Evolutionary conservation across 2,888 invertebrate genomes (phyloP), one percentile per base, ranked within the genome.

Genomic region (Lydus trimaculatus): DNA sequence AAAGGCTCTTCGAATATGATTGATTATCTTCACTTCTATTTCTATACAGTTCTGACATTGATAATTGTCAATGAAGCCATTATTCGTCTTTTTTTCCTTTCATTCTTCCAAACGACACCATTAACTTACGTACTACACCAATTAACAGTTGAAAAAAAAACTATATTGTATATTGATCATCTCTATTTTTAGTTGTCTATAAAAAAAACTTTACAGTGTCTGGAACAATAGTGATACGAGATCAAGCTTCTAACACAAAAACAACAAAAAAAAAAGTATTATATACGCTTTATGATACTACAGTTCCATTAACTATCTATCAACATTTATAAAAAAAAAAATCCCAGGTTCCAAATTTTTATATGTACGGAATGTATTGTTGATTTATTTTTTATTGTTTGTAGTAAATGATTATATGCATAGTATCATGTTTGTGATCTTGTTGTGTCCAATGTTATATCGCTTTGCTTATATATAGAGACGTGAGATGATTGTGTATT

Each of bases 41-140:
- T 70, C 33, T 65, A 66, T 65, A 39, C 63, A 67, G 20, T 64
- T 66, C 63, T 70, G 66, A 66, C 70, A 70, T 70, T 69, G 65
- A 65, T 69, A 69, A 69, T 69, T 65, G 60, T 59, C 60, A 59
- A 60, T 60, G 23, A 23, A 52, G 52, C 23, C 23, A 65, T 65
- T 59, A 64, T 52, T 64, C 20, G 58, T 33, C 17, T 33, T 33
- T 63, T 28, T 52, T 31, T 62, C 17, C 13, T 52, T 20, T 52
- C 23, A 13, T 62, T 48, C 20, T 48, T 28, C 28, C 31, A 61
- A 39, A 31, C 39, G 33, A 61, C 61, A 63, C 39, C 28, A 62
- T 62, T 62, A 61, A 15, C 33, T 36, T 17, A 61, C 36, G 20
- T 23, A 62, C 43, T 36, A 43, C 43, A 43, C 39, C 62, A 62